Conservation (phyloP, 64 coral and sea anemone genomes). For the Anthopleura sola region DNA sequence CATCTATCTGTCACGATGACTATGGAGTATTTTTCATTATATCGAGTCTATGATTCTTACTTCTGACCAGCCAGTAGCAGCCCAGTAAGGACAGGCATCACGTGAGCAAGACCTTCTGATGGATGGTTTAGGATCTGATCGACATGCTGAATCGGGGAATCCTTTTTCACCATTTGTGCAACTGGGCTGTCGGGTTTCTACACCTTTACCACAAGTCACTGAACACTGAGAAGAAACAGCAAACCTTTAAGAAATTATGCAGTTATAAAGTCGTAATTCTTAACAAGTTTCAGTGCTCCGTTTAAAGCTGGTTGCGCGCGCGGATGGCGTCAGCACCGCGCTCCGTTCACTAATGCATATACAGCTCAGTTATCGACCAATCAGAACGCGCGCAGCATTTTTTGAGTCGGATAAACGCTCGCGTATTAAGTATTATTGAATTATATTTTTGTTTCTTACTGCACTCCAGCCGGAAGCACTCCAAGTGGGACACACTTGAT, state of each 20-base stretch:
- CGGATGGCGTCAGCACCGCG: too few relatives aligned
- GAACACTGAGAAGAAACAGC: conserved; percentile 37
- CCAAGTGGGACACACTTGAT: conserved; percentile 35
- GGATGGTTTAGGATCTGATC: background rate
- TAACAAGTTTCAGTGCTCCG: background rate
- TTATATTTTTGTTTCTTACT: conserved; percentile 1
- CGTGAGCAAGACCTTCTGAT: conserved; percentile 12
- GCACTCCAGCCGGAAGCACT: conserved; percentile 26
- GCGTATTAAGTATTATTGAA: too few relatives aligned
- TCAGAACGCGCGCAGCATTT: too few relatives aligned
- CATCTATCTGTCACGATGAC: too few relatives aligned
- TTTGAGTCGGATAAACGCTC: too few relatives aligned
- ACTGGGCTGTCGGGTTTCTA: conserved; percentile 13
- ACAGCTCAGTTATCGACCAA: too few relatives aligned
- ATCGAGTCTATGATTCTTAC: conserved; percentile 19
- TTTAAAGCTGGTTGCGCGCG: too few relatives aligned
- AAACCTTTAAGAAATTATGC: background rate
- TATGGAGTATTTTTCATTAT: background rate
- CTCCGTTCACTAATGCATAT: too few relatives aligned
- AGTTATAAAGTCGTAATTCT: too few relatives aligned
- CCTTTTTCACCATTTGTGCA: background rate
- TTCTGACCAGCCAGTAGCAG: conserved; percentile 33
- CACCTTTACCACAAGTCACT: conserved; percentile 43
- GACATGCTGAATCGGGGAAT: conserved; percentile 2
- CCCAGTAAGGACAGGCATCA: conserved; percentile 40